Evolutionary conservation across 1,140 invertebrate genomes (phyloP), one percentile per base, ranked within the genome.

Genomic region (Melipona quadrifasciata): DNA sequence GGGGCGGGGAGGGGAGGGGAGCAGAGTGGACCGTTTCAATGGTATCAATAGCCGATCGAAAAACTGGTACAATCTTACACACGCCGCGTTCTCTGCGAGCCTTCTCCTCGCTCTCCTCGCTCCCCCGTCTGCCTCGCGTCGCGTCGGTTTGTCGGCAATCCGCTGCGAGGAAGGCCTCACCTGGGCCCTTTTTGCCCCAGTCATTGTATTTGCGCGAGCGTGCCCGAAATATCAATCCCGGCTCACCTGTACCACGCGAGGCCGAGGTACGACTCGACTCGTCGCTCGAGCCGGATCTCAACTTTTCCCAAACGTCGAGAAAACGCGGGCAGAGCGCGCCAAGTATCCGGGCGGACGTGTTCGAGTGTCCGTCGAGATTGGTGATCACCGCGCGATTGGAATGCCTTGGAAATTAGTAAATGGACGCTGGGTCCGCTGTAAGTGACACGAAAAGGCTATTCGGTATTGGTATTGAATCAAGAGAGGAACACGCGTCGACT

Each of bases 31-130:
- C 86, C 87, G 85, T 73, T 89, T 87, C 86, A 82, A 77, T 82
- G 89, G 90, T 93, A 94, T 94, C 93, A 92, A 94, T 93, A 91
- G 90, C 89, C 84, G 85, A 80, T 91, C 85, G 92, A 94, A 94
- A 94, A 94, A 94, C 93, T 94, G 92, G 94, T 92, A 94, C 92
- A 93, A 94, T 94, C 93, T 93, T 89, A 78, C 84, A 84, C 84
- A 84, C 87, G 83, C 80, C 85, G 88, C 87, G 90, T 84, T 84
- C 87, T 73, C 84, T 71, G 74, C 84, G 83, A 76, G 78, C 79
- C 85, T 72, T 76, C 75, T 39, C 6, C n/a, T n/a, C 5, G 61
- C 51, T 17, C 77, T 31, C 65, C 51, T 11, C 58, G 24, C 57
- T 72, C 51, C 68, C 65, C 80, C 68, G 27, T 57, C 70, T 27